Percentiles rank a stretch among this genome's conserved stretches.
Conservation (phyloP, 1,140 invertebrate species). For the Rhizoglyphus robini region DNA sequence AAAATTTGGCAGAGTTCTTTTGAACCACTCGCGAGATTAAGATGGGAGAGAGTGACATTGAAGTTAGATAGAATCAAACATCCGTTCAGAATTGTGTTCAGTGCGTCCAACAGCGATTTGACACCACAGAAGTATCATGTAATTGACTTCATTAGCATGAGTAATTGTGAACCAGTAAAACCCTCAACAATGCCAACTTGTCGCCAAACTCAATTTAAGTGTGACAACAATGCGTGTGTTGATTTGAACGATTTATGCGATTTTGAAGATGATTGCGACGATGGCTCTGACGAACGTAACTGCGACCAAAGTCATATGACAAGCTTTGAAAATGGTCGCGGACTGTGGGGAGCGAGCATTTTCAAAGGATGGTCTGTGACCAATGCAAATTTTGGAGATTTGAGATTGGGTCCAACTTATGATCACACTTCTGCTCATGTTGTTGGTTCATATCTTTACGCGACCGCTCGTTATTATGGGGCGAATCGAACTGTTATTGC, state of each 20-base stretch:
- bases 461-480: too few species aligned
- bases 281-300: constrained; percentile 32
- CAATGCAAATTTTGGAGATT: neutral
- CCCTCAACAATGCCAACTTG: neutral
- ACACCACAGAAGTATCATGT: neutral
- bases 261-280: constrained; percentile 33
- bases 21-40: neutral
- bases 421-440: constrained; percentile 21
- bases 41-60: neutral
- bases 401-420: constrained; percentile 21
- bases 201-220: neutral
- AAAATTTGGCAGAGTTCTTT: neutral
- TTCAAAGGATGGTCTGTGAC: neutral
- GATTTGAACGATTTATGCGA: neutral
- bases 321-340: neutral
- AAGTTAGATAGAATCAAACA: neutral
- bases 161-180: neutral
- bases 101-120: neutral
- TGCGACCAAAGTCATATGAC: constrained; percentile 21
- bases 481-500: neutral
- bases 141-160: neutral
- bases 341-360: neutral
- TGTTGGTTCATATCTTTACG: too few species aligned
- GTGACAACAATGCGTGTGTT: constrained; percentile 1
- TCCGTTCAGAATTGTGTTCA: neutral